Evolutionary conservation across 37 sponge, comb jelly and placozoan species (phyloP).

Genomic region (Eunapius fragilis): DNA sequence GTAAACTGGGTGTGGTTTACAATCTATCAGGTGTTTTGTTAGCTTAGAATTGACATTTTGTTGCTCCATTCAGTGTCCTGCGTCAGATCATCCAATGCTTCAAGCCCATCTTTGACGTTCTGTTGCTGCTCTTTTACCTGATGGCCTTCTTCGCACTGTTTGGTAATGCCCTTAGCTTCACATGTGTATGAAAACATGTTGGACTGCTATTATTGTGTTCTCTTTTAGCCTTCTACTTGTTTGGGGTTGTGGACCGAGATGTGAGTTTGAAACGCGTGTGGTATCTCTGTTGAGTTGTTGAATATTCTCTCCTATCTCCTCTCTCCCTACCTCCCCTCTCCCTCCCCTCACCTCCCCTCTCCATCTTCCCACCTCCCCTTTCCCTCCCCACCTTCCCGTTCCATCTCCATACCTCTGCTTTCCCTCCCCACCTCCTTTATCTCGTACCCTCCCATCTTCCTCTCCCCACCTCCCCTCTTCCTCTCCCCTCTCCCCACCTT

Average conservation of each 20-base stretch:
- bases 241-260: conserved; percentile 19
- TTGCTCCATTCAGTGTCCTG: conserved; percentile 34
- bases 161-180: conserved; percentile 24
- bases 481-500: no score
- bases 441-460: no score
- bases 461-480: no score
- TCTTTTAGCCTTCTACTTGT: conserved; percentile 45
- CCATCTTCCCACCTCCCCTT: no score
- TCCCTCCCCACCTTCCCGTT: no score
- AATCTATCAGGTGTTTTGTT: no score
- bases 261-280: conserved; percentile 26
- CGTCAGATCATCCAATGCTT: conserved; percentile 62
- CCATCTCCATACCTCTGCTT: no score
- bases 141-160: conserved; percentile 64
- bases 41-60: conserved; percentile 42
- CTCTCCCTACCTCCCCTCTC: no score
- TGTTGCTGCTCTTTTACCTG: conserved; percentile 51
- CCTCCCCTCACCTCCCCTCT: no score
- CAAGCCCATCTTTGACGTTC: conserved; percentile 68
- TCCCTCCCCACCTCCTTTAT: no score
- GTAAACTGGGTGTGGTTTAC: neutral
- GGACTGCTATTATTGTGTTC: neutral
- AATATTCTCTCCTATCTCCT: neutral
- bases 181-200: neutral
- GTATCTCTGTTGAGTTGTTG: neutral